A percentile compares a stretch with the other conserved stretches of the same genome.
phyloP scores from a whole-genome alignment of 2,888 invertebrate species.

The Eupithecia dodoneata region DNA sequence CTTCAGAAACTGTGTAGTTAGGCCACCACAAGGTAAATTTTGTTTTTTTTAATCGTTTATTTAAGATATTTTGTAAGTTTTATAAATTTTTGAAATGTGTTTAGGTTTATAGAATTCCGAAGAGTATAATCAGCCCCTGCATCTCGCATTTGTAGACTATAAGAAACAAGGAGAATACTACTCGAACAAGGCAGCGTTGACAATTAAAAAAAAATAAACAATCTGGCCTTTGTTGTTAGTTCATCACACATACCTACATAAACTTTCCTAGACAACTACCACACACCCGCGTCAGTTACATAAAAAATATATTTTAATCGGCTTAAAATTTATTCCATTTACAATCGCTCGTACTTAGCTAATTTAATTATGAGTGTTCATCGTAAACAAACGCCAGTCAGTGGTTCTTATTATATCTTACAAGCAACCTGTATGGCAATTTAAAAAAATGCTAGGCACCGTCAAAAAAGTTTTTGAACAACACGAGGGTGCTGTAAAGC shows the following conservation, averaged over 20 bases:
- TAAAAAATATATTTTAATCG: slow-evolving; percentile 7
- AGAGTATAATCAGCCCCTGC: too few relatives aligned
- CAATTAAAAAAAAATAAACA: too few relatives aligned
- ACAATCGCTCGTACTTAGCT: slow-evolving; percentile 12
- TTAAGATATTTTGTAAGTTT: too few relatives aligned
- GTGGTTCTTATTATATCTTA: background rate
- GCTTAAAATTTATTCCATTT: slow-evolving; percentile 26
- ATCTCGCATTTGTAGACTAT: too few relatives aligned
- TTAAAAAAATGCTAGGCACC: slow-evolving; percentile 54
- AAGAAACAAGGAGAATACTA: too few relatives aligned
- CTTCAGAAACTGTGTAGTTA: slow-evolving; percentile 89
- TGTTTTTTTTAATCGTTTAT: too few relatives aligned
- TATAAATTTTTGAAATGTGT: background rate
- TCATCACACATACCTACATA: background rate
- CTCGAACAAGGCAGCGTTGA: too few relatives aligned
- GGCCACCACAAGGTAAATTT: slow-evolving; percentile 86
- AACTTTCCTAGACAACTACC: too few relatives aligned
- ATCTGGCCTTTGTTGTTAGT: background rate
- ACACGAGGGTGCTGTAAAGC: slow-evolving; percentile 58
- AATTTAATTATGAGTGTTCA: slow-evolving; percentile 22
- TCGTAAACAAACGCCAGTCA: slow-evolving; percentile 9
- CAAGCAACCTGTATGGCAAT: background rate
- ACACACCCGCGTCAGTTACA: background rate
- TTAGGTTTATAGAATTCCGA: background rate
- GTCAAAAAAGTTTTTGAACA: slow-evolving; percentile 58